These are phyloP conservation scores for Trichopoda pennipes DNA, from an alignment of 2,888 invertebrate species.

Conservation along the genomic window DNA sequence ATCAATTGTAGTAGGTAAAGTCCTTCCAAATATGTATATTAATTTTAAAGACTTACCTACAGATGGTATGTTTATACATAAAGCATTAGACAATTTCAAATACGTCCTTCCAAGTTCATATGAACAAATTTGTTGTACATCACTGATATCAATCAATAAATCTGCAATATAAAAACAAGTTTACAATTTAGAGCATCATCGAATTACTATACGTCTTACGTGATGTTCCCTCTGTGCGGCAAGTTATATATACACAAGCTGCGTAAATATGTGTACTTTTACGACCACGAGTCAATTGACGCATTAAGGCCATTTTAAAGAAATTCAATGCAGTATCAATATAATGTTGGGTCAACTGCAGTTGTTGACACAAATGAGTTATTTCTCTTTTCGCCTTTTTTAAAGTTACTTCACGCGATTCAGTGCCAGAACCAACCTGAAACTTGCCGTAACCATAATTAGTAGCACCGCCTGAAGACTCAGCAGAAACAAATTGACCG, in stretches of 20 bases:
- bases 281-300: constrained; percentile 94
- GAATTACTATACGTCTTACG: constrained; percentile 84
- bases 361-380: constrained; percentile 90
- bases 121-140: constrained; percentile 97
- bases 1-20: background rate
- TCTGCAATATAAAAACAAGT: constrained; percentile 82
- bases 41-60: constrained; percentile 85
- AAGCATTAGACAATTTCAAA: constrained; percentile 91
- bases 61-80: constrained; percentile 94
- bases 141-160: constrained; percentile 97
- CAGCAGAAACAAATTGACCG: constrained; percentile 95
- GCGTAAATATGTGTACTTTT: constrained; percentile 95
- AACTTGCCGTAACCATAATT: constrained; percentile 90
- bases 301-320: constrained; percentile 93
- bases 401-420: constrained; percentile 95
- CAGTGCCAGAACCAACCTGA: constrained; percentile 90
- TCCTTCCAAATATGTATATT: background rate
- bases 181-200: background rate
- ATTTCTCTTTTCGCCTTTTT: constrained; percentile 93
- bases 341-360: constrained; percentile 93
- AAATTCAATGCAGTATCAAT: constrained; percentile 96
- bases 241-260: constrained; percentile 98
- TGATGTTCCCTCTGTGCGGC: constrained; percentile 95
- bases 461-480: constrained; percentile 91
- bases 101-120: constrained; percentile 97